These are phyloP conservation scores for Oncorhynchus gorbuscha DNA, from an alignment of 2,113 vertebrate species.

Conservation along the genomic window DNA sequence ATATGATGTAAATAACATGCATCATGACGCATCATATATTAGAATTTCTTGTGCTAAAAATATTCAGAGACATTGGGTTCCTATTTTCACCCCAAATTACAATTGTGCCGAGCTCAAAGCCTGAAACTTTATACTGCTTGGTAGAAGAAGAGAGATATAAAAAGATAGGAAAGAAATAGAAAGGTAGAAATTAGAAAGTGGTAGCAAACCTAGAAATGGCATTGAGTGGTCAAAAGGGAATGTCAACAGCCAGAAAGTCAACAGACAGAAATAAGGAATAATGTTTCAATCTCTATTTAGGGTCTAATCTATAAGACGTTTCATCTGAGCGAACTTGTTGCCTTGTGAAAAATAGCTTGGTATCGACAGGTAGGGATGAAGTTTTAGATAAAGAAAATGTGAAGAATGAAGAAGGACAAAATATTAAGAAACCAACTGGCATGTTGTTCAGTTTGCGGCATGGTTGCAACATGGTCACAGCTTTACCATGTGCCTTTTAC, in stretches of 20 bases:
- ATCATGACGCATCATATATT: too few relatives aligned
- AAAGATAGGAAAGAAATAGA: not conserved
- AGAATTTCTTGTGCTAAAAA: too few relatives aligned
- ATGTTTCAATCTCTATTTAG: constrained; percentile 42
- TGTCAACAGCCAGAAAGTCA: too few relatives aligned
- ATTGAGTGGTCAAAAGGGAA: not conserved
- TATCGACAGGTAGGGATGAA: constrained; percentile 1
- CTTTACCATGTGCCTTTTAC: too few relatives aligned
- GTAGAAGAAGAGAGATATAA: not conserved
- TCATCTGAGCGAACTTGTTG: not conserved
- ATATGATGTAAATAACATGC: too few relatives aligned
- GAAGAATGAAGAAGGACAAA: constrained; percentile 3
- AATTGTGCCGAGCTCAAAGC: too few relatives aligned
- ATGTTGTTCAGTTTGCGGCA: too few relatives aligned
- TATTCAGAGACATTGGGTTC: too few relatives aligned
- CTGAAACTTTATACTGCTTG: not conserved
- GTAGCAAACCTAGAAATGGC: not conserved
- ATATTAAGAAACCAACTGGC: not conserved
- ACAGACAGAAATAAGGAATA: constrained; percentile 24
- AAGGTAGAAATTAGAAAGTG: not conserved
- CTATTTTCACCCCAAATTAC: too few relatives aligned
- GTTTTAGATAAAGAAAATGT: constrained; percentile 3
- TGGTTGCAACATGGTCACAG: too few relatives aligned
- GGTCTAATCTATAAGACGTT: constrained; percentile 21
- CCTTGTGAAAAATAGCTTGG: not conserved